Conservation (phyloP, 2,797 vertebrate species). For the Eospalax fontanierii region DNA sequence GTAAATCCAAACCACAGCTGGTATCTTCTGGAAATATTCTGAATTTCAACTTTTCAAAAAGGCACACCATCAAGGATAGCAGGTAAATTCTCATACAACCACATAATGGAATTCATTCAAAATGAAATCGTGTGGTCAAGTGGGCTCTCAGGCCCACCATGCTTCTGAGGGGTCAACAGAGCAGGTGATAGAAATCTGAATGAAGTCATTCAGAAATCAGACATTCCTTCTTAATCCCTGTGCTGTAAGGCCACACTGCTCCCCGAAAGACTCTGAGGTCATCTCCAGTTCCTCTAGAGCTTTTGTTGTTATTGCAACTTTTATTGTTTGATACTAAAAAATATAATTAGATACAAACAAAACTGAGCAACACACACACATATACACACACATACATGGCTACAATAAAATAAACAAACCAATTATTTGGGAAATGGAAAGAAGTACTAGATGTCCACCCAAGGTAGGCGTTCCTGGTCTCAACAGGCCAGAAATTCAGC, state of each 20-base stretch:
- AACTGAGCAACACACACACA: neutral
- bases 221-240: neutral
- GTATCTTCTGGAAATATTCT: neutral
- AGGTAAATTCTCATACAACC: neutral
- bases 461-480: neutral
- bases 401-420: neutral
- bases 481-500: neutral
- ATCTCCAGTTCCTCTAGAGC: neutral
- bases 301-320: neutral
- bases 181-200: neutral
- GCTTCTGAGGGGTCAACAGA: neutral
- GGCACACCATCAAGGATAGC: neutral
- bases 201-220: neutral
- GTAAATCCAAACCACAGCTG: neutral
- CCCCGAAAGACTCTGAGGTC: too few relatives aligned
- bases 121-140: neutral
- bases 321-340: neutral
- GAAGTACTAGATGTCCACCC: neutral
- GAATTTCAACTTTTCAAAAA: neutral
- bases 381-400: neutral
- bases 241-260: neutral
- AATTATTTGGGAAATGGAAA: constrained; percentile 5
- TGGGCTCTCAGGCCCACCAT: neutral
- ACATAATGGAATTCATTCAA: neutral
- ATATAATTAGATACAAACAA: constrained; percentile 26